A percentile compares a stretch with the other conserved stretches of the same genome.
Conservation (phyloP, 2,888 invertebrate genomes). For the Cephus runcator region DNA sequence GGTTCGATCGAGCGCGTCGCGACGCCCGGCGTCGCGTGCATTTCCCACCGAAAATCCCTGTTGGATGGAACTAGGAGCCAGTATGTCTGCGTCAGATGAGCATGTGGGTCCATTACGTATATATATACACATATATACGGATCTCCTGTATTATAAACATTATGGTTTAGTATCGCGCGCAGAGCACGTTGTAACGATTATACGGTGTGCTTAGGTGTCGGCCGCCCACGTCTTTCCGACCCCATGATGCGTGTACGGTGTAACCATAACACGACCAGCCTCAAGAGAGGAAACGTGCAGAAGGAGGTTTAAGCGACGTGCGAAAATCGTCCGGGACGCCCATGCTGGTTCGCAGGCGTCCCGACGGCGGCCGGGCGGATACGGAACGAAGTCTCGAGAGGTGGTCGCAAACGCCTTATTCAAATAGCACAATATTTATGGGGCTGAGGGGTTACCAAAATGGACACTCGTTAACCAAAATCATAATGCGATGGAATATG, state of each 20-base stretch:
- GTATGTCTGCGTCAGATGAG: not conserved
- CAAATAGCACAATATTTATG: conserved; percentile 29
- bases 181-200: conserved; percentile 49
- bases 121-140: conserved; percentile 3
- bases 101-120: conserved; percentile 56
- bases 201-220: conserved; percentile 40
- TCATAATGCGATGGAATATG: not conserved
- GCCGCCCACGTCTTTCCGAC: conserved; percentile 59
- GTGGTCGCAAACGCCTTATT: not conserved
- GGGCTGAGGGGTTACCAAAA: not conserved
- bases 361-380: not conserved
- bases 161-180: conserved; percentile 2
- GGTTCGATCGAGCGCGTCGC: not conserved
- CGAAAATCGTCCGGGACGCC: conserved; percentile 1
- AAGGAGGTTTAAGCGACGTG: conserved; percentile 10
- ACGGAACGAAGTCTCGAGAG: not conserved
- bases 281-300: not conserved
- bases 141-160: not conserved
- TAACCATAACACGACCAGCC: conserved; percentile 19
- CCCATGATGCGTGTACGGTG: conserved; percentile 42
- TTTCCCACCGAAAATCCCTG: not conserved
- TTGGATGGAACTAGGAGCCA: not conserved
- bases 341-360: not conserved
- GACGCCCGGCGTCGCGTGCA: not conserved
- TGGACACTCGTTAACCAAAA: not conserved